phyloP scores from a whole-genome alignment of 2,113 vertebrate genomes.

The Xenus cinereus region DNA sequence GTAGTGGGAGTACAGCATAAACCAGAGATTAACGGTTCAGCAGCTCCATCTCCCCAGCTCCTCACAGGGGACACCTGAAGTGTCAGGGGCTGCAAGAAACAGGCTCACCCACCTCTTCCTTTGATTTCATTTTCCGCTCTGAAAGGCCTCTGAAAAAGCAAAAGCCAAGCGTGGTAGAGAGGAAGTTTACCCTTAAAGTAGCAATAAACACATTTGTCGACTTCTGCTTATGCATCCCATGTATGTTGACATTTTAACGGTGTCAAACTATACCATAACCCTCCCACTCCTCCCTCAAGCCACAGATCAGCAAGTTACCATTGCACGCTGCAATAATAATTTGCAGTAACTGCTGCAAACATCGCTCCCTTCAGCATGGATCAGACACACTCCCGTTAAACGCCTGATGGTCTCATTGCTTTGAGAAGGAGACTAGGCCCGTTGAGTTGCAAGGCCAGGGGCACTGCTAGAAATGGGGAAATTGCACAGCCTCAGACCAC shows the following conservation, averaged over 20 bases:
- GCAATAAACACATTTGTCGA: background rate
- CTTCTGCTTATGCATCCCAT: background rate
- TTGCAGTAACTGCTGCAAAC: background rate
- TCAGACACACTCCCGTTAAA: background rate
- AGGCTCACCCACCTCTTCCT: background rate
- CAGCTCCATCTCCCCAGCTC: background rate
- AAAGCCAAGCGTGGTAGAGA: background rate
- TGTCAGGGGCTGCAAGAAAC: background rate
- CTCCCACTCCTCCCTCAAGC: background rate
- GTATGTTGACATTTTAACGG: background rate
- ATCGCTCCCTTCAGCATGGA: background rate
- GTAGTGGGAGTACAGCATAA: background rate
- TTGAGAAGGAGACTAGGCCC: background rate
- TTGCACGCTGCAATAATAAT: too few species aligned
- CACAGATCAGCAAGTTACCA: background rate
- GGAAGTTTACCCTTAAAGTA: background rate
- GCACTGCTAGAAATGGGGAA: background rate
- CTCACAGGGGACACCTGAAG: accelerated
- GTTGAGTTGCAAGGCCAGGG: background rate
- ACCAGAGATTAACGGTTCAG: background rate
- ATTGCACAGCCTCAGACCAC: background rate
- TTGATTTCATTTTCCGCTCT: background rate
- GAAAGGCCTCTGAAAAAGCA: background rate
- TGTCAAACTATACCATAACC: background rate
- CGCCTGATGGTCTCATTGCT: accelerated